phyloP scores from a whole-genome alignment of 2,888 invertebrate genomes.

The Emmelina monodactyla region DNA sequence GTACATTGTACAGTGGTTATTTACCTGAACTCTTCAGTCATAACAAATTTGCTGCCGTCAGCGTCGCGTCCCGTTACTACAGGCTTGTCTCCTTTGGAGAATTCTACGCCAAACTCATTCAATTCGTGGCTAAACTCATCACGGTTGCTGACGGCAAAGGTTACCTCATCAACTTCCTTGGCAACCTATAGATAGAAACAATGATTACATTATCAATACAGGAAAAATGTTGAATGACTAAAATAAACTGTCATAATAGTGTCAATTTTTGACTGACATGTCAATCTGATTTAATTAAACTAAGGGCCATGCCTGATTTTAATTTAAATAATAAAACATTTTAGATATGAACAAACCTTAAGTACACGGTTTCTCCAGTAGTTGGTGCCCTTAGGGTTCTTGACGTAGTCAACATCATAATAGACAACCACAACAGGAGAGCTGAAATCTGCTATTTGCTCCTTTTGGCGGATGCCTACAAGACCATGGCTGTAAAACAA shows the following conservation, averaged over 20 bases:
- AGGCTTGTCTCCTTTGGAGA: constrained; percentile 87
- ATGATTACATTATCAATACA: too few relatives aligned
- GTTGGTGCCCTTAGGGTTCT: constrained; percentile 97
- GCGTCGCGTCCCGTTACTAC: constrained; percentile 83
- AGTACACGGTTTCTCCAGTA: constrained; percentile 98
- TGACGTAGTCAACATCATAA: constrained; percentile 93
- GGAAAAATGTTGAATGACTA: neutral
- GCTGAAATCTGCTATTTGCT: constrained; percentile 84
- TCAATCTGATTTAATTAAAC: too few relatives aligned
- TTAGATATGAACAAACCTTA: too few relatives aligned
- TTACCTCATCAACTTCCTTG: constrained; percentile 72
- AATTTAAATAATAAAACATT: too few relatives aligned
- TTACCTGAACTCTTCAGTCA: constrained; percentile 90
- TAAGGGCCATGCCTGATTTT: too few relatives aligned
- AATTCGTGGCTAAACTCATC: constrained; percentile 95
- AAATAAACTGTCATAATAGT: too few relatives aligned
- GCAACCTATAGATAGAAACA: constrained; percentile 66
- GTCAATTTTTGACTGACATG: too few relatives aligned
- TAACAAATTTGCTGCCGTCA: constrained; percentile 87
- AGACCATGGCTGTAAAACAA: constrained; percentile 78
- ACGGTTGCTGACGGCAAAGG: constrained; percentile 91
- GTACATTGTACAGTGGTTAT: too few relatives aligned
- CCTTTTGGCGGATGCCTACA: constrained; percentile 88
- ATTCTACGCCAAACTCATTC: constrained; percentile 92
- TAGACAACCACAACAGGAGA: constrained; percentile 92